Evolutionary conservation across 92 coral and sea anemone species (phyloP), one percentile per base, ranked within the genome.

Genomic region (Parazoanthus darwini): DNA sequence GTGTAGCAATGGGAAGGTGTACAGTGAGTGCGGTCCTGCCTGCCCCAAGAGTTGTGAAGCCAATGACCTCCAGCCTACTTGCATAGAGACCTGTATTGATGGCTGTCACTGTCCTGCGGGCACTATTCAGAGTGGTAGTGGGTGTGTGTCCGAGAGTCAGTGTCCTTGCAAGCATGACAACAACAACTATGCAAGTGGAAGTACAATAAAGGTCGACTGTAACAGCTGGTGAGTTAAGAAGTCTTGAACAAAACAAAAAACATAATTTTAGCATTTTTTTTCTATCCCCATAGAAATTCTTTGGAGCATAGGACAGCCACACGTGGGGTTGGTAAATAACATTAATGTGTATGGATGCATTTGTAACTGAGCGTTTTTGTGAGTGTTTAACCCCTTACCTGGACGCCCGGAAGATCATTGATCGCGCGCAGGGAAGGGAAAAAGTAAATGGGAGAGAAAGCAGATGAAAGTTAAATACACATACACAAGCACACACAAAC

Each of bases 41-140:
- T 94, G 96, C 59, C 87, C 91, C 8, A 92, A 89, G 74, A 92
- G 92, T 48, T 94, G 96, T 42, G 94, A 91, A 29, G 78, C 91
- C 76, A 89, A 89, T 74, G 91, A 87, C 33, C 86, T 91, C 10
- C 92, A 87, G 48, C 94, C 93, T 72, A 89, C 91, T 10, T 94
- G 96, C 38, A 88, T 86, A 70, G 92, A 94, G 63, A 91, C 94
- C 43, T 94, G 96, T 42, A 89, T 94, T 14, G 96, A 94, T 87
- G 96, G 96, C 26, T 94, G 96, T 84, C 94, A 94, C 82, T 94
- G 96, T 85, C 96, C 96, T 23, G 50, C 48, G 50, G 96, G 94
- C 71, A 89, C 93, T 56, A 92, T 94, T 78, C 90, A 92, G 63
- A 89, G 91, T 37, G 68, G 77, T 46, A 90, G 92, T 80, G 92